These are phyloP conservation scores for Anoplolepis gracilipes DNA, from an alignment of 1,140 invertebrate genomes.

Conservation along the genomic window DNA sequence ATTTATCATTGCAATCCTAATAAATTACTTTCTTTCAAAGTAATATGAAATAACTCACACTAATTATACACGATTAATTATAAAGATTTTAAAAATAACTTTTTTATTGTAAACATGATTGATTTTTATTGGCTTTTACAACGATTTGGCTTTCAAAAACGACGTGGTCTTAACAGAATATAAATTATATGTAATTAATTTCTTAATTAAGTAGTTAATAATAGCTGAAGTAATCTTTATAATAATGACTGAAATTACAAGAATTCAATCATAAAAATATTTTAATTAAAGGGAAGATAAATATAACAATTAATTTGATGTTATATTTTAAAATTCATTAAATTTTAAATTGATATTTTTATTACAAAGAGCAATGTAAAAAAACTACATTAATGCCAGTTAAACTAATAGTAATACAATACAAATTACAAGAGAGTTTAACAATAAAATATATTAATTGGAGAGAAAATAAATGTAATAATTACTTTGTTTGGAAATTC, in stretches of 20 bases:
- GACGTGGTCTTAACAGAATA: background rate
- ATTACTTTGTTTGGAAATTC: background rate
- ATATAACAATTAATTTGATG: slow-evolving; percentile 17
- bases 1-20: slow-evolving; percentile 13
- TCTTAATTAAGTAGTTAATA: slow-evolving; percentile 23
- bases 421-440: slow-evolving; percentile 1
- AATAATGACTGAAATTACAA: background rate
- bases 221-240: background rate
- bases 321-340: background rate
- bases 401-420: background rate
- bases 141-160: slow-evolving; percentile 7
- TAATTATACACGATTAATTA: slow-evolving; percentile 35
- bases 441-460: background rate
- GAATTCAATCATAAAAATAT: background rate
- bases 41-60: background rate
- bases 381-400: background rate
- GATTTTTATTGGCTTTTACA: slow-evolving; percentile 12
- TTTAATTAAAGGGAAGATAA: background rate
- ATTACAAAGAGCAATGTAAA: background rate
- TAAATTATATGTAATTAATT: slow-evolving; percentile 32
- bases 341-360: slow-evolving; percentile 4
- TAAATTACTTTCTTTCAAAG: slow-evolving; percentile 20
- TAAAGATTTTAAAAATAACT: background rate
- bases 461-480: background rate
- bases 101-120: slow-evolving; percentile 19